These are phyloP conservation scores for Stenoptilia bipunctidactyla DNA, from an alignment of 2,888 invertebrate genomes.

Conservation along the genomic window DNA sequence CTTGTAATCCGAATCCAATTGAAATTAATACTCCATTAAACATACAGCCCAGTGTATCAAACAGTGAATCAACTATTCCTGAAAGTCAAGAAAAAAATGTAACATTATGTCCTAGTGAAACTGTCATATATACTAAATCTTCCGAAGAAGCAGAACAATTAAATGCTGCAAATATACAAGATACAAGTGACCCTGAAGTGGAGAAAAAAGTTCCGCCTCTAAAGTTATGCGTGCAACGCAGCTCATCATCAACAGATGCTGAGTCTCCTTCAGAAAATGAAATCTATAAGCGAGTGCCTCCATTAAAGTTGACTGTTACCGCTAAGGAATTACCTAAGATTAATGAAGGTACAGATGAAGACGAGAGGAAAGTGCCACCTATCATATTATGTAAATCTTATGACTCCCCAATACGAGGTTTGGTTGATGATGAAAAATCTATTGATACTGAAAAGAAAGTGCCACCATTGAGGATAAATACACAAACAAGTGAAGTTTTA, in stretches of 20 bases:
- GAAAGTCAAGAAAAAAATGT: neutral
- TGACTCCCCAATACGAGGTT: neutral
- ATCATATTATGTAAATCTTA: constrained; percentile 12
- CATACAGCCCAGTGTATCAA: too few species aligned
- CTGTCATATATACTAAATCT: too few species aligned
- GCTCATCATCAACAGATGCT: neutral
- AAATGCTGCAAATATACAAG: neutral
- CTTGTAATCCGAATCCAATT: too few species aligned
- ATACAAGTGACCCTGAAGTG: neutral
- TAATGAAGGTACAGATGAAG: too few species aligned
- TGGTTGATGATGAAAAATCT: too few species aligned
- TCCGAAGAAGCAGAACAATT: too few species aligned
- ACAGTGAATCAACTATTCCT: neutral
- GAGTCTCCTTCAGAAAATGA: neutral
- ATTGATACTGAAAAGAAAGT: too few species aligned
- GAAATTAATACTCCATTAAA: neutral
- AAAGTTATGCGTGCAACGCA: neutral
- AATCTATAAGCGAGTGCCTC: neutral
- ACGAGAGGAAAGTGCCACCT: constrained; percentile 12
- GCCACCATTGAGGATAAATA: too few species aligned
- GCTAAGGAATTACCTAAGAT: constrained; percentile 3
- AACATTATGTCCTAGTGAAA: too few species aligned
- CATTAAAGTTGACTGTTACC: constrained; percentile 1
- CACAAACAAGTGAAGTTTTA: too few species aligned
- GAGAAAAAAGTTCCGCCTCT: neutral